These are phyloP conservation scores for Deroptyus accipitrinus DNA, from an alignment of 2,113 vertebrate genomes.

Conservation along the genomic window DNA sequence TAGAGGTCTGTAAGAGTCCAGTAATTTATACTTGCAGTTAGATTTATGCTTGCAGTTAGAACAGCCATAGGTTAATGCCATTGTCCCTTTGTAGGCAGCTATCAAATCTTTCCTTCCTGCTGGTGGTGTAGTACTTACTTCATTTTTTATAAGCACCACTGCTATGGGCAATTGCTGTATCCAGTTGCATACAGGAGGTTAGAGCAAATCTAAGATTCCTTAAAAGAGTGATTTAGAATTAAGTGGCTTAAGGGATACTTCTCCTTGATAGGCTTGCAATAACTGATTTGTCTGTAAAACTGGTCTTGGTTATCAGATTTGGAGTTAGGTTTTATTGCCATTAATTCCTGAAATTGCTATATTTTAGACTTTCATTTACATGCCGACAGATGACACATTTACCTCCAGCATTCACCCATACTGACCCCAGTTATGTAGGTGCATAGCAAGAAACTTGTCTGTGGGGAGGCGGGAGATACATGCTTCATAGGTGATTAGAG, in stretches of 20 bases:
- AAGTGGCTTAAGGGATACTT: neutral
- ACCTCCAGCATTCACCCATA: neutral
- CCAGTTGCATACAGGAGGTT: neutral
- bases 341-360: neutral
- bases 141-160: neutral
- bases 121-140: neutral
- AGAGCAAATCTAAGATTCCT: neutral
- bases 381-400: neutral
- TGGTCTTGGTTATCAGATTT: neutral
- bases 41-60: neutral
- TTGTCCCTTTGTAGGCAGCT: neutral
- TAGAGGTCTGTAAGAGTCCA: neutral
- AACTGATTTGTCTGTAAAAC: neutral
- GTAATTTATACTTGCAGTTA: neutral
- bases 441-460: neutral
- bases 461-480: accelerated
- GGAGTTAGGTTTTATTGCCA: neutral
- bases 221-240: neutral
- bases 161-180: neutral
- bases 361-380: neutral
- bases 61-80: neutral
- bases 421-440: neutral
- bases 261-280: neutral
- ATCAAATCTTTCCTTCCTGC: neutral
- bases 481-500: neutral